Evolutionary conservation across 2,888 invertebrate species (phyloP), one percentile per base, ranked within the genome.

Genomic region (Kuschelorhynchus macadamiae): DNA sequence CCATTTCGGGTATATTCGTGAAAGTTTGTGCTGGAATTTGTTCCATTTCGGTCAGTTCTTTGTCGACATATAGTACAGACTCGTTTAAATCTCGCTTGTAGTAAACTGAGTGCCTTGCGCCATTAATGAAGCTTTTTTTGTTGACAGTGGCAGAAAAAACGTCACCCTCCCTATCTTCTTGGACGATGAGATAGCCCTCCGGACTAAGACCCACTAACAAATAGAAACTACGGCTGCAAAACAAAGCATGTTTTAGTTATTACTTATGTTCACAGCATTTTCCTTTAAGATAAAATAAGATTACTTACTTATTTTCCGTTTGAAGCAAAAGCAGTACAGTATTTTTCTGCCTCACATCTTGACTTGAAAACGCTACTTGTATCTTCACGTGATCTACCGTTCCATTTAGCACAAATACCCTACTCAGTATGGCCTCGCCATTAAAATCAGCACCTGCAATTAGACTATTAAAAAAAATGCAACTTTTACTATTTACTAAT

Each of bases 331-430:
- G 81, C 63, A 95, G 86, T 0, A 93, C 91, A 1, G 92, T 92
- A 77, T 92, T 92, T 76, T 92, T 90, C 71, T 93, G 91, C 11
- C 93, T 86, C 30, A 91, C 85, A 81, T 94, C 91, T 76, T 90
- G 90, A 70, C 92, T 93, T 0, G 95, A 95, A 82, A 96, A 96
- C 0, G 95, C 95, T 67, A 96, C 81, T 83, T 94, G 93, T 20
- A 95, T 88, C 82, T 93, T 94, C 0, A 96, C 91, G 84, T 92
- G 88, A 68, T 88, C 86, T 1, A 95, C 91, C 55, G 90, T 88
- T 2, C 90, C 91, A 66, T 89, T 87, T 8, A 93, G 81, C 3
- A 90, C 87, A 80, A 93, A 94, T 77, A 92, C 92, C 49, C 94
- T 87, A 78, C 92, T 92, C 36, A 96, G 82, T 68, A 92, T 91